These are phyloP conservation scores for Chromobotia macracanthus DNA, from an alignment of 2,797 vertebrate genomes.

Conservation along the genomic window DNA sequence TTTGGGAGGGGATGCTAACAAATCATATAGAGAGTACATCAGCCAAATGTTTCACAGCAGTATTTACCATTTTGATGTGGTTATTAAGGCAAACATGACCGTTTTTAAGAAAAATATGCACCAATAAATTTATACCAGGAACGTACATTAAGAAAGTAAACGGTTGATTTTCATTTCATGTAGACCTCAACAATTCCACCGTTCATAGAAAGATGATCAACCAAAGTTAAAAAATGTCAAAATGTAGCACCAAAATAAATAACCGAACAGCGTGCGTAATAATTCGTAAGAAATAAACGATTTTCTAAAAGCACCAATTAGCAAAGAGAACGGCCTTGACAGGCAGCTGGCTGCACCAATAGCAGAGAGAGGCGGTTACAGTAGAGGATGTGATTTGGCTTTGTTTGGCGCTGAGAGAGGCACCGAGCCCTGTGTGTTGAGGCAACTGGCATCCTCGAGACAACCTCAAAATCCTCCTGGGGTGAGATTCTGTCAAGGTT, in stretches of 20 bases:
- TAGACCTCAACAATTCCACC: neutral
- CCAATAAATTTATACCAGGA: neutral
- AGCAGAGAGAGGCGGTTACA: conserved; percentile 55
- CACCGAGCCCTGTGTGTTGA: conserved; percentile 58
- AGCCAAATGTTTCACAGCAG: neutral
- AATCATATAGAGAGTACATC: neutral
- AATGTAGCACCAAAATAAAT: conserved; percentile 53
- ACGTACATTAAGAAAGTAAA: neutral
- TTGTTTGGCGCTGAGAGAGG: conserved; percentile 45
- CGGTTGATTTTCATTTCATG: neutral
- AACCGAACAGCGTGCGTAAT: conserved; percentile 21
- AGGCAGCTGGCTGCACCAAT: conserved; percentile 56
- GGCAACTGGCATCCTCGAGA: conserved; percentile 44
- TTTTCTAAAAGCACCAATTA: conserved; percentile 54
- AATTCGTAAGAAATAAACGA: conserved; percentile 8
- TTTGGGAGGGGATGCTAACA: neutral
- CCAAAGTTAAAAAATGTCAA: neutral
- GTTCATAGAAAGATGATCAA: conserved; percentile 23
- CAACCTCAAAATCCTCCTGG: conserved; percentile 42
- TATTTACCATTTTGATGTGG: too few relatives aligned
- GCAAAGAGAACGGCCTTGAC: conserved; percentile 30
- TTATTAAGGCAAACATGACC: neutral
- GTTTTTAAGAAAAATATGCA: neutral
- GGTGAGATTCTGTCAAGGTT: conserved; percentile 47
- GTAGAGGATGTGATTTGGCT: conserved; percentile 61